Base-by-base conservation (phyloP, 2,888 invertebrate species). In the Heliconius cydno region DNA sequence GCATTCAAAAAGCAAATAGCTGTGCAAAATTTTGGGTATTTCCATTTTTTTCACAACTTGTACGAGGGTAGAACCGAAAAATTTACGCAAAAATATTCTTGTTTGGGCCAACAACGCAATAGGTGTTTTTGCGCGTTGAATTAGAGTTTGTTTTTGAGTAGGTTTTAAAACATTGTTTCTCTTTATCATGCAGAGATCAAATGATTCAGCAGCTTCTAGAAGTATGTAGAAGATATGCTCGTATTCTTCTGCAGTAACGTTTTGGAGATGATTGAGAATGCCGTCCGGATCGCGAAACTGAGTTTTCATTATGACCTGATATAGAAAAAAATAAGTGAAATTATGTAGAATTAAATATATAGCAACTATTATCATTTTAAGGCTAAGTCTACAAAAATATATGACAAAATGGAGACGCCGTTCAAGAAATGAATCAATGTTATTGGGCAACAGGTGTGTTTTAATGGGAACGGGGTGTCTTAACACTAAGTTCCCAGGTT, bases 251-350 rank as follows among this genome's bases (percentile, higher is more conserved):
- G 92, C 84, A 1, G 95, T 94, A 0, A 96, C 95, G 88, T 97
- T 97, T 84, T 97, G 97, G 19, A 98, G 95, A 46, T 97, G 97
- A 88, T 98, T 98, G 9, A 98, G 94, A 78, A 98, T 96, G 60
- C 98, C 98, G 87, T 97, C 97, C 0, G 98, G 98, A 87, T 98
- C 97, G 79, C 98, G 96, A 88, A 97, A 97, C 85, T 98, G 98
- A 13, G 97, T 97, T 90, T 97, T 97, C 95, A 98, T 97, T 28
- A 97, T 96, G 0, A 97, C 97, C 96, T 96, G 89, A 46, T 70
- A 75, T 38, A 22, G 34, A 68, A 72, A 63, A 41, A 52, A 41
- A 10, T 41, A 60, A 60, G 46, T 5, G 5, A 46, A 46, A 13
- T 15, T 15, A 41, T 15, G 3, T 19, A 19, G 19, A 19, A 52